Evolutionary conservation across 2,797 vertebrate genomes (phyloP), one percentile per base, ranked within the genome.

Genomic region (Bufotes viridis): DNA sequence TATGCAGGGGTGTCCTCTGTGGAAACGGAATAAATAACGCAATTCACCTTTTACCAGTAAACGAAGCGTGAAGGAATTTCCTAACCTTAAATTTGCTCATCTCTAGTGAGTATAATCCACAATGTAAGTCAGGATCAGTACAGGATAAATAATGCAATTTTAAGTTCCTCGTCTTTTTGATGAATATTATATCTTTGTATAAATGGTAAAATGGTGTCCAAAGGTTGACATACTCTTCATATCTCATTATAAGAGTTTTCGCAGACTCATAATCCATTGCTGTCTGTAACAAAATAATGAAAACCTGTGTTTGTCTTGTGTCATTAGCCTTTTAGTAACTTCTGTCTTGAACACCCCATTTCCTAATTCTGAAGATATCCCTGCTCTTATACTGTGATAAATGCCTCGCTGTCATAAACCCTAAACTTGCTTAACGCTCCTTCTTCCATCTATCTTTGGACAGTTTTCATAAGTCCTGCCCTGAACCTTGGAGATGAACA

Each of bases 401-500:
- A 42, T 3, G 34, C 29, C 42, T 11, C 13, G 9, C 79, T 13
- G 69, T 75, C 42, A 63, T 63, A 85, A 75, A 78, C 42, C 24
- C 24, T 49, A 53, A 49, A 10, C 70, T 26, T 51, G 57, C 58
- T 74, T n/a, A 7, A 14, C 69, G 5, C 26, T 42, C 14, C 13
- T 63, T 75, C 49, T 60, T 58, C 58, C 60, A 15, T 42, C 22
- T 29, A 65, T 82, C 26, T 74, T 49, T 63, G 63, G 80, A 65
- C 26, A 42, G 12, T 20, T 82, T 26, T 57, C n/a, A 69, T n/a
- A 61, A 76, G 80, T 75, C 18, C 51, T 83, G 70, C 26, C 63
- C 3, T 76, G 34, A 72, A n/a, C 18, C 61, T 17, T 83, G 60
- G 26, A 60, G 74, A 79, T 63, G 61, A 78, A 78, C 72, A 83